Percentiles rank a stretch among this genome's conserved stretches.
phyloP scores from a whole-genome alignment of 2,113 vertebrate species.

The Barbus barbus region DNA sequence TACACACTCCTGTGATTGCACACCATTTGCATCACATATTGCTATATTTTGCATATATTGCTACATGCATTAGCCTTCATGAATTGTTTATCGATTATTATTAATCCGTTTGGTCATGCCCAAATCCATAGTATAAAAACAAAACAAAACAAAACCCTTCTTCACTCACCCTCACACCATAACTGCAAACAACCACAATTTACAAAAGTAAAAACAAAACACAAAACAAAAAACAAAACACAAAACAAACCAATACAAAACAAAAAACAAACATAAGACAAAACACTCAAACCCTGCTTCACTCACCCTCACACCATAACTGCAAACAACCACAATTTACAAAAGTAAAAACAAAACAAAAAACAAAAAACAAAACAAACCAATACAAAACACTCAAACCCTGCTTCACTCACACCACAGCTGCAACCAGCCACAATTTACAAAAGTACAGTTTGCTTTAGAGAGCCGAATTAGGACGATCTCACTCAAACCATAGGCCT shows the following conservation, averaged over 20 bases:
- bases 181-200: too few species aligned
- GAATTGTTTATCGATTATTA: background rate
- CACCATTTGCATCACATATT: background rate
- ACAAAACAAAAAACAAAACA: too few species aligned
- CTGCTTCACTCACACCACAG: constrained; percentile 12
- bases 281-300: too few species aligned
- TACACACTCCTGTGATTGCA: background rate
- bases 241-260: too few species aligned
- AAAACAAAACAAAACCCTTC: background rate
- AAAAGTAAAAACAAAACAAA: too few species aligned
- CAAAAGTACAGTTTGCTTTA: background rate
- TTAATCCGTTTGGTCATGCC: background rate
- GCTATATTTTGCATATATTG: too few species aligned
- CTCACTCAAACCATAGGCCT: background rate
- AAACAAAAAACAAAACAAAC: too few species aligned
- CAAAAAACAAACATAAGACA: too few species aligned
- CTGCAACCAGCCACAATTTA: constrained; percentile 32
- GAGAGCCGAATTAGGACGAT: background rate
- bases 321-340: too few species aligned
- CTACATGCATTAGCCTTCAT: background rate
- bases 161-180: too few species aligned
- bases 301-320: too few species aligned
- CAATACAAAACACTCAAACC: background rate
- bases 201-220: too few species aligned
- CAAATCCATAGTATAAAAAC: background rate